Percentiles rank a stretch among this genome's conserved stretches.
phyloP scores from a whole-genome alignment of 1,140 invertebrate genomes.

The Mizuhopecten yessoensis region DNA sequence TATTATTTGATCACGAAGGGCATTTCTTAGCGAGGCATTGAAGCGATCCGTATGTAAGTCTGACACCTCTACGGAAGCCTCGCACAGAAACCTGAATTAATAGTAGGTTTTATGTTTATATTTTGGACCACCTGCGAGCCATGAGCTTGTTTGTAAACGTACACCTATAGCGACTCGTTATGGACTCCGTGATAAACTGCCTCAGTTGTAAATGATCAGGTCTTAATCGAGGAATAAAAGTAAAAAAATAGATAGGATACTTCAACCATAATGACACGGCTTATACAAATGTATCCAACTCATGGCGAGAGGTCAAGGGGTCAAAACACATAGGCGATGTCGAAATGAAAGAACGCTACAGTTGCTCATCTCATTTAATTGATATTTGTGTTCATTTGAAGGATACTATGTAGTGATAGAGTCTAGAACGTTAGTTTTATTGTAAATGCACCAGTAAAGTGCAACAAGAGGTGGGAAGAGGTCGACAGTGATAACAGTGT shows the following conservation, averaged over 20 bases:
- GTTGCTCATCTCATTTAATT: neutral
- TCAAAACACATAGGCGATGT: neutral
- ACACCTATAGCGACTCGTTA: constrained; percentile 10
- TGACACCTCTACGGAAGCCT: constrained; percentile 25
- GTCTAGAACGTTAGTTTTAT: neutral
- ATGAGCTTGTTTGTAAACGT: neutral
- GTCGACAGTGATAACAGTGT: neutral
- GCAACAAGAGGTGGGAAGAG: neutral
- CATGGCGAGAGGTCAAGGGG: neutral
- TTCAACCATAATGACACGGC: neutral
- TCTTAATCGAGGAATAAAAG: constrained; percentile 9
- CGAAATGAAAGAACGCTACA: neutral
- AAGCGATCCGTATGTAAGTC: constrained; percentile 16
- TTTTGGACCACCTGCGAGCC: constrained; percentile 19
- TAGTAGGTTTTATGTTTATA: constrained; percentile 35
- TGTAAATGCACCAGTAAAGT: neutral
- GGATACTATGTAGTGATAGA: neutral
- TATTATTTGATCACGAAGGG: constrained; percentile 34
- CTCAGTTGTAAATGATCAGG: neutral
- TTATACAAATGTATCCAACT: neutral
- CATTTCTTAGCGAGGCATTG: constrained; percentile 24
- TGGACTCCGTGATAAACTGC: neutral
- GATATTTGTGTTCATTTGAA: constrained; percentile 39
- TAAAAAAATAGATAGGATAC: neutral
- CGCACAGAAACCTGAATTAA: constrained; percentile 20